Evolutionary conservation across 2,113 vertebrate genomes (phyloP), one percentile per base, ranked within the genome.

Genomic region (Heloderma charlesbogerti): DNA sequence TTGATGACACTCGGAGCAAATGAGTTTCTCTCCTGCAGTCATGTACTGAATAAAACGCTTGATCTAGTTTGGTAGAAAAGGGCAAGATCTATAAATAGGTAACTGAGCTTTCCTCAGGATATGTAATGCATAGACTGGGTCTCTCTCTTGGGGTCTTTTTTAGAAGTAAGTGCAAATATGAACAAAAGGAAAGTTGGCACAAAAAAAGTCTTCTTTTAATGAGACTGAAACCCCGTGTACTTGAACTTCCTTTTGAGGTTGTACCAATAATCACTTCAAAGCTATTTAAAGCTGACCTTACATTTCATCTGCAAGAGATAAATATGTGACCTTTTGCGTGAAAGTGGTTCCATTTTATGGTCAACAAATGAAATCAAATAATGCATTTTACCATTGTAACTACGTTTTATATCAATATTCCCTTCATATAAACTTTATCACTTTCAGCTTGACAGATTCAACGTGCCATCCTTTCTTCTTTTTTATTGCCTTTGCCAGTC

Each of bases 141-240:
- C 86, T 93, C 93, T 95, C 95, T 93, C 95, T 94, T 94, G 94
- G 94, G 89, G 92, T 95, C 94, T 96, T 95, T 96, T 95, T 92
- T 87, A 94, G 94, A 96, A 92, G 94, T 95, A 94, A 94, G 95
- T 95, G 89, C 86, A 91, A 91, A 90, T 96, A 94, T 90, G 95
- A 96, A 95, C 92, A 95, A 96, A 96, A 96, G 94, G 60, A 95
- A 96, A 95, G 93, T 96, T 96, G 95, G 84, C 86, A 75, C 92
- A 45, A 3, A 74, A 87, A 87, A 43, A 60, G 6, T 60, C 1
- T 27, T 77, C 92, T 96, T 96, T 96, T 94, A 96, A 96, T 96
- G 93, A 95, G 93, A 91, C 94, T 95, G 94, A 95, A 95, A 93
- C 40, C 71, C 91, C 92, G 80, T 87, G 29, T 86, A 93, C 84